A percentile compares a stretch with the other conserved stretches of the same genome.
Evolutionary conservation across 2,113 vertebrate species (phyloP).

Genomic region (Dinomys branickii): DNA sequence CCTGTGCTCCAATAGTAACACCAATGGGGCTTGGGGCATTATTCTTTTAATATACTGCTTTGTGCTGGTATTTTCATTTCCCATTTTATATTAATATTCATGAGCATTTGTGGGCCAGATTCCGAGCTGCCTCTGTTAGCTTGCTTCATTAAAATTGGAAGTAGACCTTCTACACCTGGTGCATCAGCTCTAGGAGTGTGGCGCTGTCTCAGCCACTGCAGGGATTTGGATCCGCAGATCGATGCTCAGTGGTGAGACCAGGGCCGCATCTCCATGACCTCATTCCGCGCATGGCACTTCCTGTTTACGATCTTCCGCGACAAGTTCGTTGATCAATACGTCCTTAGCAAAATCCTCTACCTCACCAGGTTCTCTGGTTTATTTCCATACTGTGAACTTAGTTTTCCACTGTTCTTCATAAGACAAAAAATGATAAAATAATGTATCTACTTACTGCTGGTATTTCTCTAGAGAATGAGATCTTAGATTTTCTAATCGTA

Average conservation of each 20-base stretch:
- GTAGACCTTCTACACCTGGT: background rate
- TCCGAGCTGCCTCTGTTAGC: no score
- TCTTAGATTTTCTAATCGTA: background rate
- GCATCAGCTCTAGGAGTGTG: background rate
- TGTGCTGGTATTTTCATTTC: background rate
- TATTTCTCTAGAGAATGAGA: background rate
- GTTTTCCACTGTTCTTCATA: background rate
- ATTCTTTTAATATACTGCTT: background rate
- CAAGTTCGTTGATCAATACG: no score
- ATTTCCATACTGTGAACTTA: background rate
- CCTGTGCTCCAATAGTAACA: background rate
- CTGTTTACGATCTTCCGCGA: no score
- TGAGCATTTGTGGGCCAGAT: background rate
- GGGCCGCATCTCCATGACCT: fast-evolving
- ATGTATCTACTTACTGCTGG: no score
- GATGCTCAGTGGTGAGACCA: background rate
- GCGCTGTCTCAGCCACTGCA: background rate
- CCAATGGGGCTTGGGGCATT: background rate
- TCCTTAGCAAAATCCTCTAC: background rate
- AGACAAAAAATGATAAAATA: background rate
- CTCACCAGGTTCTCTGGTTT: no score
- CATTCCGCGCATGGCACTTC: background rate
- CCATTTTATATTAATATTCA: background rate
- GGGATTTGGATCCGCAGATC: background rate
- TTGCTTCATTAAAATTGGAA: background rate